phyloP scores from a whole-genome alignment of 2,797 vertebrate species.

The Phrynocephalus vlangalii region DNA sequence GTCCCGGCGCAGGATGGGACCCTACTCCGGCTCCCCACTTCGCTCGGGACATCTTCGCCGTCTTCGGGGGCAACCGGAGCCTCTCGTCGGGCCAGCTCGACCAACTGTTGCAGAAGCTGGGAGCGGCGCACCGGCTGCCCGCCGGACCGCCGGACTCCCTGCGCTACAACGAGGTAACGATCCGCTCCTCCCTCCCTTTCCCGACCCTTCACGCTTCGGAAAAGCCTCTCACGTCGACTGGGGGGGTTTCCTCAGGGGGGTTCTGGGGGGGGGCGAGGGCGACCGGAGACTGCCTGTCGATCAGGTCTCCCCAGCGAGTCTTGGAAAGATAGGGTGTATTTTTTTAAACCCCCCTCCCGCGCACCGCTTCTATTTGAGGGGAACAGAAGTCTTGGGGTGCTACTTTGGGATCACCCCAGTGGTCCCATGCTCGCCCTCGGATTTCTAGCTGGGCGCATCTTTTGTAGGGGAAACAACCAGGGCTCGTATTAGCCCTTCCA shows the following conservation, averaged over 20 bases:
- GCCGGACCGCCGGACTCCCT: conserved; percentile 32
- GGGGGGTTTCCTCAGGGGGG: too few relatives aligned
- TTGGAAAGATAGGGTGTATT: neutral
- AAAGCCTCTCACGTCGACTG: too few relatives aligned
- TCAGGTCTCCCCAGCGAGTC: neutral
- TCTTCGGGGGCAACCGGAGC: conserved; percentile 74
- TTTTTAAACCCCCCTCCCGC: too few relatives aligned
- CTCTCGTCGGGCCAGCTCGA: conserved; percentile 69
- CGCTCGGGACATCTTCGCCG: conserved; percentile 72
- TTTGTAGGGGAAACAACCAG: too few relatives aligned
- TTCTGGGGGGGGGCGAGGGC: too few relatives aligned
- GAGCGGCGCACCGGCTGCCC: conserved; percentile 46
- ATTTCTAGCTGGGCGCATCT: too few relatives aligned
- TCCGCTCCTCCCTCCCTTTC: neutral
- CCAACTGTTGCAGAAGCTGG: conserved; percentile 65
- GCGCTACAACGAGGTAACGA: conserved; percentile 78
- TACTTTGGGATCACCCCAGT: too few relatives aligned
- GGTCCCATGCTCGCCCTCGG: too few relatives aligned
- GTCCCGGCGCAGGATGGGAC: neutral
- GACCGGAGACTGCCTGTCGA: neutral
- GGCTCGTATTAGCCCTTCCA: too few relatives aligned
- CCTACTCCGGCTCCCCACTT: conserved; percentile 41
- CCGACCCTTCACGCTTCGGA: too few relatives aligned
- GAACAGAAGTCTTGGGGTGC: neutral
- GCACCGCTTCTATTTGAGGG: neutral